Percentiles rank a stretch among this genome's conserved stretches.
Evolutionary conservation across 1,140 invertebrate genomes (phyloP).

Genomic region (Eubasilissa regina): DNA sequence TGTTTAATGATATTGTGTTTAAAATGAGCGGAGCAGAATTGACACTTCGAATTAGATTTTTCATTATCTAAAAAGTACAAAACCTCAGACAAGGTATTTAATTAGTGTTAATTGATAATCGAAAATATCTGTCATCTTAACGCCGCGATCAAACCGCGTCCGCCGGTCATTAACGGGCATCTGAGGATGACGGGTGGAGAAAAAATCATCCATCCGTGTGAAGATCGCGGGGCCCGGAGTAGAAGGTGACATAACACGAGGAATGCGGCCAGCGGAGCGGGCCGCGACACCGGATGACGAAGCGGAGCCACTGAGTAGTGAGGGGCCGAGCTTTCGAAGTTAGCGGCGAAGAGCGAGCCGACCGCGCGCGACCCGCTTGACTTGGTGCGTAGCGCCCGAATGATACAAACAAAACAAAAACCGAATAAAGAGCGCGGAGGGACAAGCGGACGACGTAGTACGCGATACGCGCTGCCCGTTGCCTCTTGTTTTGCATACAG

Average conservation of each 20-base stretch:
- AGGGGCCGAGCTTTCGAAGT: no score
- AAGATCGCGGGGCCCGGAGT: slow-evolving; percentile 27
- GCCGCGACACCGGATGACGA: not conserved
- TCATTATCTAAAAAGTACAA: no score
- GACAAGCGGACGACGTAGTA: slow-evolving; percentile 29
- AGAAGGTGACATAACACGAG: slow-evolving; percentile 28
- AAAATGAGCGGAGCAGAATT: no score
- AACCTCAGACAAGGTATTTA: not conserved
- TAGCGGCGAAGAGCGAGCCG: no score
- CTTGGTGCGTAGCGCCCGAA: no score
- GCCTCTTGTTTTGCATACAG: slow-evolving; percentile 37
- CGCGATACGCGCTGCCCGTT: no score
- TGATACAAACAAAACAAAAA: no score
- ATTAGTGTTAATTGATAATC: slow-evolving; percentile 34
- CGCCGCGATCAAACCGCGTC: slow-evolving; percentile 10
- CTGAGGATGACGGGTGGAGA: not conserved
- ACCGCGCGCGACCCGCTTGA: no score
- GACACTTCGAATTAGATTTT: no score
- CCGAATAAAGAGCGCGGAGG: no score
- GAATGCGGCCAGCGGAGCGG: slow-evolving; percentile 5
- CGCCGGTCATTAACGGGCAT: not conserved
- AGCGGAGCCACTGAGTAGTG: no score
- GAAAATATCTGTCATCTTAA: slow-evolving; percentile 31
- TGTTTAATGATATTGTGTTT: no score
- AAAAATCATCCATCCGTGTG: slow-evolving; percentile 26